Base-by-base conservation (phyloP, 2,113 vertebrate genomes). In the Connochaetes taurinus region DNA sequence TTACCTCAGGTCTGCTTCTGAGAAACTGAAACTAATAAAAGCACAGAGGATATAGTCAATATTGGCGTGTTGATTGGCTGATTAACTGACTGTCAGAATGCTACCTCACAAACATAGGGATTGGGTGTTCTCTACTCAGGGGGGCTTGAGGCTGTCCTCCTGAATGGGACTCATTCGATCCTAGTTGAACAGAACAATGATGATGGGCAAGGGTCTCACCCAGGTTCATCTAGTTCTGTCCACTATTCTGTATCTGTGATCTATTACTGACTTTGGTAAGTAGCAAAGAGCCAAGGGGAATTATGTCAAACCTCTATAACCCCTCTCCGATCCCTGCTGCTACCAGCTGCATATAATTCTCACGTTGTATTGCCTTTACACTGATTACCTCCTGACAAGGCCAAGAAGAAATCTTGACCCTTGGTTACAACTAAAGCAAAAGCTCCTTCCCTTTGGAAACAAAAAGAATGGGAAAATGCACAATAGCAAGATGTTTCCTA, bases 401-500 rank as follows among this genome's bases (percentile, higher is more conserved):
- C 87, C 82, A 52, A 91, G 78, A 97, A 94, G 94, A 97, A 97
- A 95, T 95, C 74, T 23, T 88, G 88, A 93, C 90, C 91, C 76
- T 91, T 64, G 88, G 91, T 96, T 96, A 86, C 11, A 53, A 98
- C 62, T 6, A 83, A 13, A 95, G 62, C 74, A 88, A 94, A 96
- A 82, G 2, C 94, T 53, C 55, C 88, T 84, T 55, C 29, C 94
- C 90, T 64, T 94, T 45, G 13, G 83, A 92, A 95, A 67, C 15
- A 97, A 97, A 98, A 97, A 71, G 92, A 96, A 88, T 91, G 96
- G 60, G 97, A 98, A 97, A 98, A 98, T 95, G 0, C n/a, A 97
- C 95, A 89, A 94, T 5, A 93, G 97, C 0, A 2, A 97, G 97
- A 98, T 95, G 92, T 89, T 58, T 97, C 95, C 97, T 98, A 97